phyloP scores from a whole-genome alignment of 2,888 invertebrate genomes.

The Amblyjoppa proteus region DNA sequence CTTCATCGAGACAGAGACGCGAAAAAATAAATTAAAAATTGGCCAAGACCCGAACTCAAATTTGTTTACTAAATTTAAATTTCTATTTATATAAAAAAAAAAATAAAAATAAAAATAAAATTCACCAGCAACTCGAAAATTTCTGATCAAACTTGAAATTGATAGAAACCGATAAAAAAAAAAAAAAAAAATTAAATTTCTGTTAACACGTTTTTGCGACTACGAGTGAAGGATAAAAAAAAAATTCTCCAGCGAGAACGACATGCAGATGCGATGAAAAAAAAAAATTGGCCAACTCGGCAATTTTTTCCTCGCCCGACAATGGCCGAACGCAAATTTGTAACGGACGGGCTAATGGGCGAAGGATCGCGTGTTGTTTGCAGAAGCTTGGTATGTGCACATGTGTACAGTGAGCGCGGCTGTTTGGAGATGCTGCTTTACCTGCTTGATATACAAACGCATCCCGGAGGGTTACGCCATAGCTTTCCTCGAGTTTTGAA shows the following conservation, averaged over 20 bases:
- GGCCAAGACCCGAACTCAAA: too few species aligned
- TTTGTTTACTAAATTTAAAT: too few species aligned
- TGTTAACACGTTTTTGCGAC: too few species aligned
- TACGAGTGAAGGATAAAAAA: not conserved
- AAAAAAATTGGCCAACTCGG: not conserved
- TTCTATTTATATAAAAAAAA: too few species aligned
- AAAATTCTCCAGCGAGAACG: not conserved
- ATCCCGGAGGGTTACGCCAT: slow-evolving; percentile 26
- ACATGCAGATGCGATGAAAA: not conserved
- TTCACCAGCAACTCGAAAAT: too few species aligned
- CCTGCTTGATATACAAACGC: slow-evolving; percentile 41
- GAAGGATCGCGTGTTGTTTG: not conserved
- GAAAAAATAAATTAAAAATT: too few species aligned
- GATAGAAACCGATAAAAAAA: too few species aligned
- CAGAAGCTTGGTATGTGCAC: not conserved
- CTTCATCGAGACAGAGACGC: too few species aligned
- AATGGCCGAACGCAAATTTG: not conserved
- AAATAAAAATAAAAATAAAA: too few species aligned
- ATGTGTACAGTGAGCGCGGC: not conserved
- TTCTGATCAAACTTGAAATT: too few species aligned
- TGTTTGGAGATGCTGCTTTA: not conserved
- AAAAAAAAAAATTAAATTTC: too few species aligned
- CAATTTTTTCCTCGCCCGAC: not conserved
- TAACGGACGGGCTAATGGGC: not conserved
- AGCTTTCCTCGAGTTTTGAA: slow-evolving; percentile 32